Evolutionary conservation across 2,113 vertebrate species (phyloP).

Genomic region (Collichthys lucidus): DNA sequence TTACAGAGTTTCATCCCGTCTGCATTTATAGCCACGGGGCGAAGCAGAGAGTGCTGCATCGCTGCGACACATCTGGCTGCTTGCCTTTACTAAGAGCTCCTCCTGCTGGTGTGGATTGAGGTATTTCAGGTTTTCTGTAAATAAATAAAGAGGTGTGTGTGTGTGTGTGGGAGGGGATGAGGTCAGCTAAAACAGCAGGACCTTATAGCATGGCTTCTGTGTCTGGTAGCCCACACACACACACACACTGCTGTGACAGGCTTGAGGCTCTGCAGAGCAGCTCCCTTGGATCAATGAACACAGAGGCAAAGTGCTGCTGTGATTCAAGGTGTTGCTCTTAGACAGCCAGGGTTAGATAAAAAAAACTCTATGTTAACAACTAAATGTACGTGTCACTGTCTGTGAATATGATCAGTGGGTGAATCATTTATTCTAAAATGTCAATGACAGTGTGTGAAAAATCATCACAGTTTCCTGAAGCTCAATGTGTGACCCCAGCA

Average conservation of each 20-base stretch:
- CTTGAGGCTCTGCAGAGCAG: constrained; percentile 12
- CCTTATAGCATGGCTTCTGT: constrained; percentile 20
- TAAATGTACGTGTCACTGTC: not conserved
- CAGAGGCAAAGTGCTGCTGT: not conserved
- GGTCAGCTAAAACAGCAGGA: constrained; percentile 58
- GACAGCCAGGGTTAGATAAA: not conserved
- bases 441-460: not conserved
- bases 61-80: too few species aligned
- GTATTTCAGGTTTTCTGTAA: too few species aligned
- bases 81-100: too few species aligned
- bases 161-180: constrained; percentile 39
- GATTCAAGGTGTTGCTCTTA: constrained; percentile 4
- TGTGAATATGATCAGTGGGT: not conserved
- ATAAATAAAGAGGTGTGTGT: not conserved
- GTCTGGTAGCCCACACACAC: constrained; percentile 1
- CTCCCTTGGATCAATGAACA: not conserved
- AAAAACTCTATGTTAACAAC: not conserved
- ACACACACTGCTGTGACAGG: constrained; percentile 19
- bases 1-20: too few species aligned
- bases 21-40: too few species aligned
- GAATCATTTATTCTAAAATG: not conserved
- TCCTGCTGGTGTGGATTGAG: too few species aligned
- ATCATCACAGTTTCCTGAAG: not conserved
- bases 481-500: not conserved
- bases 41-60: too few species aligned